phyloP scores from a whole-genome alignment of 2,797 vertebrate genomes.

The Remorina albescens region DNA sequence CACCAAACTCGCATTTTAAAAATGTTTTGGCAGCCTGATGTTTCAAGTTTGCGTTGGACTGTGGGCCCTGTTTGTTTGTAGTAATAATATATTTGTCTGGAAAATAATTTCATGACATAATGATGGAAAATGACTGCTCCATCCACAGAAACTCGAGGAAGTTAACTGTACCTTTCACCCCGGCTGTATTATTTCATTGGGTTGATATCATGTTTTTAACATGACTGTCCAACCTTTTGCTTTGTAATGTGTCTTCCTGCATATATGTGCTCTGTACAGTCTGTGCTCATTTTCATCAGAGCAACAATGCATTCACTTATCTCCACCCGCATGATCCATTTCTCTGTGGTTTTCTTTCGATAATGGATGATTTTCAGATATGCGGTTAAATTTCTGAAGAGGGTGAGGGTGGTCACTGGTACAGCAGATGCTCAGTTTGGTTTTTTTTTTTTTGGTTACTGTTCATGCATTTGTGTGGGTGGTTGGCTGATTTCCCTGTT shows the following conservation, averaged over 20 bases:
- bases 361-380: slow-evolving; percentile 27
- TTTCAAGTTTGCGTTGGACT: slow-evolving; percentile 1
- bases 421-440: slow-evolving; percentile 15
- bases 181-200: too few relatives aligned
- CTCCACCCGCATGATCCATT: slow-evolving; percentile 39
- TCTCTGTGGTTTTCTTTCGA: slow-evolving; percentile 20
- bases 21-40: slow-evolving; percentile 18
- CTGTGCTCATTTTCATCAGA: slow-evolving; percentile 46
- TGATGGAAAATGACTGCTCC: background rate
- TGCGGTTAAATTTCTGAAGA: slow-evolving; percentile 25
- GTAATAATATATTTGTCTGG: slow-evolving; percentile 10
- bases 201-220: slow-evolving; percentile 41
- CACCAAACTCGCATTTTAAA: slow-evolving; percentile 13
- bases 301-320: slow-evolving; percentile 49
- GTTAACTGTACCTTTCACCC: slow-evolving; percentile 11
- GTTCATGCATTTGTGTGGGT: too few relatives aligned
- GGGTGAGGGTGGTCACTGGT: slow-evolving; percentile 9
- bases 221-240: slow-evolving; percentile 29
- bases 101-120: background rate
- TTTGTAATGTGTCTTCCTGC: slow-evolving; percentile 32
- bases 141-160: slow-evolving; percentile 1
- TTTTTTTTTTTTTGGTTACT: slow-evolving; percentile 34
- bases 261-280: slow-evolving; percentile 35
- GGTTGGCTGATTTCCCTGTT: too few relatives aligned
- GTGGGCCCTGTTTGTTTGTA: slow-evolving; percentile 11